Base-by-base conservation (phyloP, 2,888 invertebrate species). In the Leptogaster cylindrica region DNA sequence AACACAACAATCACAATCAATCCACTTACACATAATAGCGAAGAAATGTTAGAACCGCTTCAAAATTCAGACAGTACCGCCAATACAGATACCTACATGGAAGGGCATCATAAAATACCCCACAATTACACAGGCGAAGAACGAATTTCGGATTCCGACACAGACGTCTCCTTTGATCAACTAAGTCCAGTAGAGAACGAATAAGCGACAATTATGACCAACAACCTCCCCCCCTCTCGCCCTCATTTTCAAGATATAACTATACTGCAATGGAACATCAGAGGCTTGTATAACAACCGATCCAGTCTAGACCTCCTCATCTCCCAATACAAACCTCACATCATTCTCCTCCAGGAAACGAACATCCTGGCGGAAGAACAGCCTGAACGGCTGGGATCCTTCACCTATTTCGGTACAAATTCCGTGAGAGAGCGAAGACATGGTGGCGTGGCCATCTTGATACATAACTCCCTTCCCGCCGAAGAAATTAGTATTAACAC, bases 341-440 rank as follows among this genome's bases (percentile, higher is more conserved):
- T 36, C 14, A 36, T 36, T 36, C 36, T 36, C 36, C 36, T 36
- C n/a, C n/a, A n/a, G n/a, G n/a, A n/a, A n/a, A n/a, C n/a, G n/a
- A n/a, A n/a, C n/a, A n/a, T 3, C 31, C 31, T 36, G 12, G 3
- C 14, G 8, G 36, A 36, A 6, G 36, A 36, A 36, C 36, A 36
- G 36, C 36, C 36, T 2, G 36, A 36, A 12, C 2, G 36, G 8
- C 3, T 36, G 2, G 12, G 2, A n/a, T 36, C 36, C 3, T 36
- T 12, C 36, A 2, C n/a, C n/a, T 36, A 12, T 14, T 36, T 36
- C 14, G 36, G 36, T 2, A 12, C 36, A 6, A 36, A 36, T 36
- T 5, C 3, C 3, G 14, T 6, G 3, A 3, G 36, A 36, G 7
- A 2, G 3, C 2, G 7, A n/a, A 36, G 36, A 14, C 2, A 14